A percentile compares a stretch with the other conserved stretches of the same genome.
Conservation (phyloP, 2,797 vertebrate species). For the Paratrypauchen microcephalus region DNA sequence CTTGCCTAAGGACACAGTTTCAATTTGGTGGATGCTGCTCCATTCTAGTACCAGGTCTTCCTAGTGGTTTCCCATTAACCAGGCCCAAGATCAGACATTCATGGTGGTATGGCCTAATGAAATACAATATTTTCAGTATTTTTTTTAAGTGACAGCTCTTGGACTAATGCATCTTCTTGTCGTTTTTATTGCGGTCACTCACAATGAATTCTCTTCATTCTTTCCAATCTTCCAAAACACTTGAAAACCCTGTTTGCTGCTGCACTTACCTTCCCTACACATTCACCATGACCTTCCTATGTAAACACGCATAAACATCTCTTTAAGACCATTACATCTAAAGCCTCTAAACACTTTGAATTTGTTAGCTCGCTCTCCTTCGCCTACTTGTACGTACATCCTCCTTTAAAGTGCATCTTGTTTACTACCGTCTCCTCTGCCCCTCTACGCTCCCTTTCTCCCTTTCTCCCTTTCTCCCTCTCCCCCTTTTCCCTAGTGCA, state of each 20-base stretch:
- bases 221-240: neutral
- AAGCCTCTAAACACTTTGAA: constrained; percentile 2
- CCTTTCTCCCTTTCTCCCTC: neutral
- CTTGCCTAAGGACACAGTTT: too few species aligned
- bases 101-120: too few species aligned
- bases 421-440: constrained; percentile 46
- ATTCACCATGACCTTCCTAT: neutral
- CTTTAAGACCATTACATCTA: neutral
- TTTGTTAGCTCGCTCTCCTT: neutral
- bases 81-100: too few species aligned
- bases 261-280: neutral
- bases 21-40: too few species aligned
- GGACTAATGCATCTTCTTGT: too few species aligned
- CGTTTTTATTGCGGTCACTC: too few species aligned
- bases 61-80: too few species aligned
- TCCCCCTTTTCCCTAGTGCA: neutral
- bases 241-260: neutral
- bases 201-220: too few species aligned
- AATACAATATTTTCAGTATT: too few species aligned
- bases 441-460: constrained; percentile 5
- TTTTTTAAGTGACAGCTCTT: too few species aligned
- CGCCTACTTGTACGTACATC: constrained; percentile 50
- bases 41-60: too few species aligned
- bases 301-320: neutral
- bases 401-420: constrained; percentile 45